Conservation (phyloP, 2,113 vertebrate genomes). For the Montifringilla adamsi region DNA sequence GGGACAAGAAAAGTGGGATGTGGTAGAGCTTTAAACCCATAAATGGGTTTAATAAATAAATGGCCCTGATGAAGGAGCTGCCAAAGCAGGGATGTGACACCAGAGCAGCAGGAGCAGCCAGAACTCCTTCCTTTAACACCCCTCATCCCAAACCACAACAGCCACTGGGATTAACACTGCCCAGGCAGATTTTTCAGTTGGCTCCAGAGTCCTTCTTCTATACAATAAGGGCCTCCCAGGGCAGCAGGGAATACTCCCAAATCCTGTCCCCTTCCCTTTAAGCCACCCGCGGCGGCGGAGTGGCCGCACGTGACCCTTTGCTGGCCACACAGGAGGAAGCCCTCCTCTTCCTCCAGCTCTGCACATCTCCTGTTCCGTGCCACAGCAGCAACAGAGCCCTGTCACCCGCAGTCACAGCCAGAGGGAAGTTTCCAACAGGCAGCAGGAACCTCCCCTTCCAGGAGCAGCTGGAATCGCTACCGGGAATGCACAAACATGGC, state of each 20-base stretch:
- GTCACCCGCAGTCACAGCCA: neutral
- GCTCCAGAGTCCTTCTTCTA: neutral
- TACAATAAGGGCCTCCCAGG: neutral
- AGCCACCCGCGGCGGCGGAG: neutral
- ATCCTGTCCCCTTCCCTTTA: neutral
- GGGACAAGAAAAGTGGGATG: neutral
- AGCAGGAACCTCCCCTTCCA: neutral
- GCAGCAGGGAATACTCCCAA: neutral
- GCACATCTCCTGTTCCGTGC: neutral
- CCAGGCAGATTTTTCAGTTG: neutral
- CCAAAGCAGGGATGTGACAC: neutral
- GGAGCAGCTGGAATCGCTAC: neutral
- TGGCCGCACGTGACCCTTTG: neutral
- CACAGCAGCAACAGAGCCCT: neutral
- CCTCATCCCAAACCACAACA: neutral
- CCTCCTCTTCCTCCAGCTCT: neutral
- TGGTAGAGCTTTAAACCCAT: neutral
- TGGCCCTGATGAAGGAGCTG: neutral
- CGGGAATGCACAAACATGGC: accelerated
- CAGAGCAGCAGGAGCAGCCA: neutral
- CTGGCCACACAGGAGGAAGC: neutral
- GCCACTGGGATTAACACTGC: accelerated
- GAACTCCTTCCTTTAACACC: accelerated
- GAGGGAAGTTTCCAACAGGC: neutral
- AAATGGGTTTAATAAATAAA: neutral